phyloP scores from a whole-genome alignment of 2,113 vertebrate species.

The Scopus umbretta region DNA sequence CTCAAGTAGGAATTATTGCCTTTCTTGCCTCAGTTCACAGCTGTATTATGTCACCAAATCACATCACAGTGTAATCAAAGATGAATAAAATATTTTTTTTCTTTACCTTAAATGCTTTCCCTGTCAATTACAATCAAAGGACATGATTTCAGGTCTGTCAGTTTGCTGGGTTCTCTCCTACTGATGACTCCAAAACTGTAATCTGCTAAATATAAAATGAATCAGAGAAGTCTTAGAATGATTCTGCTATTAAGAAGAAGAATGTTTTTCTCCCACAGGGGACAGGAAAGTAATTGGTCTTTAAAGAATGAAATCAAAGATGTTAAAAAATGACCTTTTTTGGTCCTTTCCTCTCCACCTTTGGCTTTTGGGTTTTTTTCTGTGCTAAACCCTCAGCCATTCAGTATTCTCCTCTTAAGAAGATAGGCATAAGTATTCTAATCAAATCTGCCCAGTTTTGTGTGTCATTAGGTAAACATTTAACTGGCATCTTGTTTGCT shows the following conservation, averaged over 20 bases:
- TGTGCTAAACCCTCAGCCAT: conserved; percentile 22
- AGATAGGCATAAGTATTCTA: conserved; percentile 49
- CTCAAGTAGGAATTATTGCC: conserved; percentile 77
- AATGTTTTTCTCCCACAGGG: conserved; percentile 72
- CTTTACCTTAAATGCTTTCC: conserved; percentile 83
- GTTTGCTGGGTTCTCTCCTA: conserved; percentile 72
- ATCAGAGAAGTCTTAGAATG: conserved; percentile 79
- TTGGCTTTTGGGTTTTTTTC: background rate
- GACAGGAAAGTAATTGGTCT: conserved; percentile 81
- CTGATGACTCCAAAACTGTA: conserved; percentile 82
- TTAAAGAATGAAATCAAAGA: conserved; percentile 81
- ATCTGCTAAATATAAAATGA: conserved; percentile 84
- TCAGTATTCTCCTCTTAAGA: conserved; percentile 32
- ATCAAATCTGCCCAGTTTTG: conserved; percentile 58
- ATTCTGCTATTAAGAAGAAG: conserved; percentile 80
- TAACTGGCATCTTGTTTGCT: conserved; percentile 56
- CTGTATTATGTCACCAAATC: conserved; percentile 89
- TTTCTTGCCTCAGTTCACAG: conserved; percentile 80
- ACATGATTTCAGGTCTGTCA: conserved; percentile 82
- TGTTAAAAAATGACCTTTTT: conserved; percentile 68
- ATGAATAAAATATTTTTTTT: conserved; percentile 84
- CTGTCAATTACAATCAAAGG: conserved; percentile 94
- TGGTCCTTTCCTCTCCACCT: conserved; percentile 49
- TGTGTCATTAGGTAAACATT: conserved; percentile 66
- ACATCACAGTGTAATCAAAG: conserved; percentile 86